These are phyloP conservation scores for Carettochelys insculpta DNA, from an alignment of 2,113 vertebrate genomes.

Conservation along the genomic window DNA sequence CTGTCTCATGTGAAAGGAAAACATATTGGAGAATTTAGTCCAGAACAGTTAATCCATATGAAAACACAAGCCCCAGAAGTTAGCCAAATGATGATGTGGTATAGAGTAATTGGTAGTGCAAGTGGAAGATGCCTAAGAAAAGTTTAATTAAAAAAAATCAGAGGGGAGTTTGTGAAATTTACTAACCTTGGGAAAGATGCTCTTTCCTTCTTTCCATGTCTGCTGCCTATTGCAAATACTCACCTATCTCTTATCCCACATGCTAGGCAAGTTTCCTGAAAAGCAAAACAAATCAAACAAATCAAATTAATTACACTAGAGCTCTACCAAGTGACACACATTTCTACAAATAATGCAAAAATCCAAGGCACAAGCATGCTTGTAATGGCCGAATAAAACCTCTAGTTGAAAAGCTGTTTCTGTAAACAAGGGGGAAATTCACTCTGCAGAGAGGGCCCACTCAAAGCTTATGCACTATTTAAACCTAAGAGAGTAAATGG, in stretches of 20 bases:
- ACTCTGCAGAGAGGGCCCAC: background rate
- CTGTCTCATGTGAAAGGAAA: background rate
- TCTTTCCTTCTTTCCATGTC: background rate
- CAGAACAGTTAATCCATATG: background rate
- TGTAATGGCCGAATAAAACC: conserved; percentile 42
- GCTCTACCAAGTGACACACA: background rate
- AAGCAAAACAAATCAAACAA: background rate
- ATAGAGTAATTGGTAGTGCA: background rate
- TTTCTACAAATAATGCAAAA: conserved; percentile 17
- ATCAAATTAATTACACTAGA: background rate
- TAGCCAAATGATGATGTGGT: background rate
- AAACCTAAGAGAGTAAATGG: conserved; percentile 15
- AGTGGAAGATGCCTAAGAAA: background rate
- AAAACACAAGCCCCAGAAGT: conserved; percentile 20
- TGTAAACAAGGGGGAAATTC: background rate
- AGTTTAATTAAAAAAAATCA: background rate
- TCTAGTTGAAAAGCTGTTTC: conserved; percentile 29
- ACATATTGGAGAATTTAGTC: background rate
- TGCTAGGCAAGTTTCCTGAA: background rate
- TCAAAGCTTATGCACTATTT: background rate
- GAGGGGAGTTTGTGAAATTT: background rate
- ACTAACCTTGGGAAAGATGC: background rate
- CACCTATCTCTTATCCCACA: background rate
- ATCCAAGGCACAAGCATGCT: conserved; percentile 1
- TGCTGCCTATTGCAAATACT: background rate